Percentiles rank a stretch among this genome's conserved stretches.
Conservation (phyloP, 92 coral and sea anemone genomes). For the Heteractis magnifica region DNA sequence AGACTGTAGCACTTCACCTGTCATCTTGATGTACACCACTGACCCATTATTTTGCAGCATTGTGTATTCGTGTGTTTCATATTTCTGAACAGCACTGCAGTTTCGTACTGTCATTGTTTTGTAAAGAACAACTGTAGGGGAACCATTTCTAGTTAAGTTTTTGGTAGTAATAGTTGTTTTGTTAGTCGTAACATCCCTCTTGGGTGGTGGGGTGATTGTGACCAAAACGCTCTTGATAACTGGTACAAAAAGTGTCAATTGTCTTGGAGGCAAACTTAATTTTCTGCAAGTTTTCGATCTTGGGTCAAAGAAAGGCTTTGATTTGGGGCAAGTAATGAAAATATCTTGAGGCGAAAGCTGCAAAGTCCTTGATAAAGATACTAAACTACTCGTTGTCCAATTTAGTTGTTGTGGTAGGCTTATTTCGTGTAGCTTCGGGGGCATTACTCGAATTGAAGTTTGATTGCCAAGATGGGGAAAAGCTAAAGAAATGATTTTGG, state of each 20-base stretch:
- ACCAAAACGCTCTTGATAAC: too few species aligned
- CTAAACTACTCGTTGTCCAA: too few species aligned
- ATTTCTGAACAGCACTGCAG: constrained; percentile 4
- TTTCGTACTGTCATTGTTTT: background rate
- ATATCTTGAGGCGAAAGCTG: background rate
- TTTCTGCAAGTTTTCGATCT: background rate
- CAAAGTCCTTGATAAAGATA: background rate
- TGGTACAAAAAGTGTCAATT: too few species aligned
- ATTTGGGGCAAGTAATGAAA: background rate
- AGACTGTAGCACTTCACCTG: constrained; percentile 21
- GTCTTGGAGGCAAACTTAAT: too few species aligned
- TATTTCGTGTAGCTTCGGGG: too few species aligned
- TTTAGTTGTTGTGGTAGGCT: too few species aligned
- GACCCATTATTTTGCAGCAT: background rate
- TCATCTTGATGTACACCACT: constrained; percentile 20
- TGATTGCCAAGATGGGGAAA: too few species aligned
- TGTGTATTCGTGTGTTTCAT: constrained; percentile 17
- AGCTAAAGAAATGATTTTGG: too few species aligned
- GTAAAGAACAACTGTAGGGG: background rate
- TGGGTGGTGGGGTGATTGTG: background rate
- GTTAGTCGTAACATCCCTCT: background rate
- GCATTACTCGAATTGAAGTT: too few species aligned
- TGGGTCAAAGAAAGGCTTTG: background rate
- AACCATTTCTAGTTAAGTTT: background rate
- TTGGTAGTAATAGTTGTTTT: background rate